phyloP scores from a whole-genome alignment of 2,888 invertebrate species.

The Dermolepida albohirtum region DNA sequence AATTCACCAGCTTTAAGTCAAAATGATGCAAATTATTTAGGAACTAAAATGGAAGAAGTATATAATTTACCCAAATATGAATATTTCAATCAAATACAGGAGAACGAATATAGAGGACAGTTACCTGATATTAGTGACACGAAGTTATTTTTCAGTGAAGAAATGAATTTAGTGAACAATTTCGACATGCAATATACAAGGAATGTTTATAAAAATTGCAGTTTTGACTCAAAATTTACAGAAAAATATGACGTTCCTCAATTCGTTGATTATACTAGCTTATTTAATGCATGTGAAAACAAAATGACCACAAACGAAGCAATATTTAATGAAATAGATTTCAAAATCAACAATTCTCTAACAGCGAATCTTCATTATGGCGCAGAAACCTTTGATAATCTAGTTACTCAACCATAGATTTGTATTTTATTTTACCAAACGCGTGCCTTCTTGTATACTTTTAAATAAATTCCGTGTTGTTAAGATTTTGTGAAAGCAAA shows the following conservation, averaged over 20 bases:
- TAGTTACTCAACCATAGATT: constrained; percentile 42
- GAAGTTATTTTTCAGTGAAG: constrained; percentile 54
- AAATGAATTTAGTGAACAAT: constrained; percentile 46
- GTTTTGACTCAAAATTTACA: constrained; percentile 38
- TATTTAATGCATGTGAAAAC: constrained; percentile 58
- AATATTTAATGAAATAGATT: constrained; percentile 62
- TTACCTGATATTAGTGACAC: constrained; percentile 45
- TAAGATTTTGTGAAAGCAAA: neutral
- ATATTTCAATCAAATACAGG: constrained; percentile 50
- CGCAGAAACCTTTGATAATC: constrained; percentile 44
- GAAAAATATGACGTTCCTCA: constrained; percentile 54
- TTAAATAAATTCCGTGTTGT: constrained; percentile 32
- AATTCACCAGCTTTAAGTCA: constrained; percentile 54
- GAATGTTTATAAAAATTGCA: constrained; percentile 33
- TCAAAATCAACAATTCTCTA: constrained; percentile 57
- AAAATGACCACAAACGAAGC: constrained; percentile 54
- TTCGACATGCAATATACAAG: constrained; percentile 34
- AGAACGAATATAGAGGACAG: constrained; percentile 48
- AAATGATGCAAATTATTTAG: constrained; percentile 47
- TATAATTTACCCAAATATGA: constrained; percentile 40
- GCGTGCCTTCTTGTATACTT: constrained; percentile 49
- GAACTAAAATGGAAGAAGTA: constrained; percentile 35
- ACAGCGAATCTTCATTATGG: constrained; percentile 48
- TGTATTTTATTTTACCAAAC: constrained; percentile 33
- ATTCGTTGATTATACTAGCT: constrained; percentile 60